These are phyloP conservation scores for Mystacornis crossleyi DNA, from an alignment of 2,113 vertebrate genomes.

Conservation along the genomic window DNA sequence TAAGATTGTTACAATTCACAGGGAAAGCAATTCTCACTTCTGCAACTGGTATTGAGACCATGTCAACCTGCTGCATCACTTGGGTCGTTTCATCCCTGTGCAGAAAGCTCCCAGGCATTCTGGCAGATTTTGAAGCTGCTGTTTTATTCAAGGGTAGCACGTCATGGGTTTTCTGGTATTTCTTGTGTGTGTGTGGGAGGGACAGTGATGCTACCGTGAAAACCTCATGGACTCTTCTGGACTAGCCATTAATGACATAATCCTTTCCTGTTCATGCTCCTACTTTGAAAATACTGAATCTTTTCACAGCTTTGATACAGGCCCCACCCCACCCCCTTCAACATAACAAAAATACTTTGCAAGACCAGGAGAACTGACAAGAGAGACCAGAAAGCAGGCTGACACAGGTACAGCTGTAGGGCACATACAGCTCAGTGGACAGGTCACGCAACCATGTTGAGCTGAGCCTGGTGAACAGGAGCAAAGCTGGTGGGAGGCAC, in stretches of 20 bases:
- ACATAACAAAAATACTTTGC: background rate
- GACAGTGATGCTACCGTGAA: background rate
- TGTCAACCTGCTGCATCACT: background rate
- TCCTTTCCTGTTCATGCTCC: background rate
- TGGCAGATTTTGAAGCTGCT: background rate
- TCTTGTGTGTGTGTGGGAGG: background rate
- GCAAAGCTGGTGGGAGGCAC: background rate
- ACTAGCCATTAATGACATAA: background rate
- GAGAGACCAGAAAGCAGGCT: background rate
- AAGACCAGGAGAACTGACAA: background rate
- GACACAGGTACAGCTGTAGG: fast-evolving
- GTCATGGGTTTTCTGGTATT: background rate
- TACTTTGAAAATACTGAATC: background rate
- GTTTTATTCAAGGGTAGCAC: background rate
- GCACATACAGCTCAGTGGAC: background rate
- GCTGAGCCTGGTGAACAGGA: background rate
- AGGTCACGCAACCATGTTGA: background rate
- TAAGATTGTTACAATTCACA: background rate
- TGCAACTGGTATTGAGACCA: background rate
- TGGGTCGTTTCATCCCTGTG: background rate
- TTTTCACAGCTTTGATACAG: background rate
- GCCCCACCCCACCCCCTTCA: background rate
- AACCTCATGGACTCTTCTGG: background rate
- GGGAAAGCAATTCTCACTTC: background rate
- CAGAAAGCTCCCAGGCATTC: fast-evolving